These are phyloP conservation scores for Coreius guichenoti DNA, from an alignment of 2,797 vertebrate species.

Conservation along the genomic window DNA sequence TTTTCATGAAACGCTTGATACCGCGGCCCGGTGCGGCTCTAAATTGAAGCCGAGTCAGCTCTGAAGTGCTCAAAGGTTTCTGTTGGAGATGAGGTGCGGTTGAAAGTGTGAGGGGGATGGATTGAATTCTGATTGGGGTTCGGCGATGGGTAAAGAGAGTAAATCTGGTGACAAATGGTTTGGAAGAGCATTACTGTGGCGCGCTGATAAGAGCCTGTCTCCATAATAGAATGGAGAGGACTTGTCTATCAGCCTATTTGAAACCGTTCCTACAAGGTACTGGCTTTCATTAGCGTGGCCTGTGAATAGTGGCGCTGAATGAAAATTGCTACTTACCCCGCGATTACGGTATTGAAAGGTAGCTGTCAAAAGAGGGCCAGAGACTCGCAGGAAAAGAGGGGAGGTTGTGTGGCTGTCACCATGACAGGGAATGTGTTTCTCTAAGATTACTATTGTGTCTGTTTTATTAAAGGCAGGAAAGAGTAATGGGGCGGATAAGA, in stretches of 20 bases:
- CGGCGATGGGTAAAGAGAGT: conserved; percentile 55
- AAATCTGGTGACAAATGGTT: conserved; percentile 66
- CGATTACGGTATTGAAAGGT: conserved; percentile 88
- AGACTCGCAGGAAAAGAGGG: conserved; percentile 73
- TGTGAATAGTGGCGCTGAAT: conserved; percentile 85
- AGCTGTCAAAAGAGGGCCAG: conserved; percentile 87
- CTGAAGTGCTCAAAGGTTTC: conserved; percentile 47
- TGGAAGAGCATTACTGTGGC: conserved; percentile 75
- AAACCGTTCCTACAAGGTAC: conserved; percentile 83
- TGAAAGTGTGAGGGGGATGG: conserved; percentile 32
- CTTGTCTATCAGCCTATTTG: conserved; percentile 85
- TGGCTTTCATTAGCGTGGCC: conserved; percentile 84
- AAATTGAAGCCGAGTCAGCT: conserved; percentile 22
- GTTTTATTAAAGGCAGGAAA: conserved; percentile 51
- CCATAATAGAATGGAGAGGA: conserved; percentile 76
- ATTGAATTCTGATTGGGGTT: conserved; percentile 59
- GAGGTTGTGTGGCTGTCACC: conserved; percentile 83
- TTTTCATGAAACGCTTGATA: background rate
- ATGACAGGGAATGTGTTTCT: conserved; percentile 82
- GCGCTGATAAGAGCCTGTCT: conserved; percentile 80
- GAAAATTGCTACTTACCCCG: conserved; percentile 84
- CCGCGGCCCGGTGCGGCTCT: background rate
- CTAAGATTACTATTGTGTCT: conserved; percentile 76
- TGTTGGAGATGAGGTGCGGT: conserved; percentile 33
- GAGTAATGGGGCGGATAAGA: conserved; percentile 50